Evolutionary conservation across 1,140 invertebrate genomes (phyloP).

Genomic region (Rhizoglyphus robini): DNA sequence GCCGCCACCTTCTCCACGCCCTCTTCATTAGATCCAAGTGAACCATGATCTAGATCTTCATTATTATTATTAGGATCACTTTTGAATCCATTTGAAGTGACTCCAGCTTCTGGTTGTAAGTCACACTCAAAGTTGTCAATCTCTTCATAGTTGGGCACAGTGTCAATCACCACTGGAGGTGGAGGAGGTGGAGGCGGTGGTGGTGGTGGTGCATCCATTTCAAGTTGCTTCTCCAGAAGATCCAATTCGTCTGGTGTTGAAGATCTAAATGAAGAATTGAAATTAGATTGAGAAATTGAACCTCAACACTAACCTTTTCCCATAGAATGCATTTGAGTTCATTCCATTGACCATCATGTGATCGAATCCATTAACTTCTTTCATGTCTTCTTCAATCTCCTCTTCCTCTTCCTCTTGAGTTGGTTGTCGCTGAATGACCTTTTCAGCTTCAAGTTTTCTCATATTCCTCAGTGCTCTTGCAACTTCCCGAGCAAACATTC

Average conservation of each 20-base stretch:
- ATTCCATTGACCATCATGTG: background rate
- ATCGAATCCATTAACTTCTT: background rate
- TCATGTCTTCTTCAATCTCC: too few relatives aligned
- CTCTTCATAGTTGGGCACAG: background rate
- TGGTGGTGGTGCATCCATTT: background rate
- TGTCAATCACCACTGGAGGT: background rate
- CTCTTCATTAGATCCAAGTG: background rate
- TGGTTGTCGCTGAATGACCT: background rate
- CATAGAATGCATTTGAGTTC: background rate
- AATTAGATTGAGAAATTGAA: background rate
- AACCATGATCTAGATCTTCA: background rate
- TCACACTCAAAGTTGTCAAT: background rate
- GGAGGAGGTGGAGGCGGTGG: background rate
- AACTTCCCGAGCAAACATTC: conserved; percentile 67
- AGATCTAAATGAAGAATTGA: background rate
- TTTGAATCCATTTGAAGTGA: background rate
- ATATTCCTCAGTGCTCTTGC: conserved; percentile 72
- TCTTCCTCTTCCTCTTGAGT: conserved; percentile 17
- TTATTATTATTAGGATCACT: conserved; percentile 3
- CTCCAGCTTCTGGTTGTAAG: background rate
- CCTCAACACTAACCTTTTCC: background rate
- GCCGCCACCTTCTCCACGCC: background rate
- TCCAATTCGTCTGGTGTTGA: conserved; percentile 15
- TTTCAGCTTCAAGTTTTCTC: conserved; percentile 64
- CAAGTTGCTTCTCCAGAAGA: background rate